Conservation (phyloP, 92 coral and sea anemone genomes). For the Ricordea florida region DNA sequence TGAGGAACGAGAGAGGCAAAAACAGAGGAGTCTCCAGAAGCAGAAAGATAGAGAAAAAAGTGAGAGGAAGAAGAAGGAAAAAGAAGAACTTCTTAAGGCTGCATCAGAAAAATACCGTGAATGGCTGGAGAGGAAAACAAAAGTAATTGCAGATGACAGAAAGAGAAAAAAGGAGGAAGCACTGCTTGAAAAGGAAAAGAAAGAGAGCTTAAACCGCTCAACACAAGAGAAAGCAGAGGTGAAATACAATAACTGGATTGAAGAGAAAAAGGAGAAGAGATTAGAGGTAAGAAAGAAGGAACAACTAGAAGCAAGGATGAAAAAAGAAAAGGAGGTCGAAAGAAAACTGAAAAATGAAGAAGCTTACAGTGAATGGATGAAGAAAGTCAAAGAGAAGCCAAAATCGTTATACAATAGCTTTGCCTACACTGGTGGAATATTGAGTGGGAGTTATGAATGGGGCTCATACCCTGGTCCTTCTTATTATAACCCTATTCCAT, state of each 20-base stretch:
- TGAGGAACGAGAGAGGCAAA: constrained; percentile 70
- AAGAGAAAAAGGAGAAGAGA: constrained; percentile 59
- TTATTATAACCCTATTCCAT: constrained; percentile 91
- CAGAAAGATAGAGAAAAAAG: constrained; percentile 46
- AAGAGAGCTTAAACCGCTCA: constrained; percentile 52
- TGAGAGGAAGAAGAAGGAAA: constrained; percentile 31
- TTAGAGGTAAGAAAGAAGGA: constrained; percentile 45
- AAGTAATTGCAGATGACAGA: constrained; percentile 37
- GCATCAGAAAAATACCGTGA: constrained; percentile 62
- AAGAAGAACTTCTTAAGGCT: constrained; percentile 42
- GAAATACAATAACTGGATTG: constrained; percentile 73
- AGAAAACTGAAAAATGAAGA: constrained; percentile 74
- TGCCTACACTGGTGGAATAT: constrained; percentile 73
- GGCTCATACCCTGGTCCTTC: constrained; percentile 94
- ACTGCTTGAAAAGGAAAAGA: constrained; percentile 32
- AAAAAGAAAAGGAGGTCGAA: constrained; percentile 73
- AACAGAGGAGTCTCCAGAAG: constrained; percentile 37
- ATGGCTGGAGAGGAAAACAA: constrained; percentile 75
- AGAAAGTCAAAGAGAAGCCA: constrained; percentile 60
- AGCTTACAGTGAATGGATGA: constrained; percentile 85
- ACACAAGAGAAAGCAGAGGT: constrained; percentile 77
- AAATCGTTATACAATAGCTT: constrained; percentile 63
- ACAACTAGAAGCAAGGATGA: constrained; percentile 49
- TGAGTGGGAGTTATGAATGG: constrained; percentile 94
- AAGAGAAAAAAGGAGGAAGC: constrained; percentile 37